Conservation (phyloP, 2,888 invertebrate species). For the Linnaemya vulpina region DNA sequence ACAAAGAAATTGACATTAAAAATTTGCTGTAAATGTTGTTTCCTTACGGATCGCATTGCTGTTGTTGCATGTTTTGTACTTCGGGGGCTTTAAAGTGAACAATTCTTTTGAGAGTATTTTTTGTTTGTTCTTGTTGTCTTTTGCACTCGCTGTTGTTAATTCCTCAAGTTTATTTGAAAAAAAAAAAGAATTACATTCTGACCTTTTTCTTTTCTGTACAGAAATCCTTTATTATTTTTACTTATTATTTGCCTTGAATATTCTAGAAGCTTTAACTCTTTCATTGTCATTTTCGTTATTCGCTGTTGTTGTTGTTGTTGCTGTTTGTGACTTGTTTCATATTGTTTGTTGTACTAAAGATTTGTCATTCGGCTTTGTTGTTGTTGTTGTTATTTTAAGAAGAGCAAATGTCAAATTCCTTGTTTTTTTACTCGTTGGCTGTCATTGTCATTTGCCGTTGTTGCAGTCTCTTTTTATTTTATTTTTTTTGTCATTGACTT, state of each 20-base stretch:
- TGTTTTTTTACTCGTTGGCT: conserved; percentile 67
- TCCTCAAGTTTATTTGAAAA: conserved; percentile 47
- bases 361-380: conserved; percentile 58
- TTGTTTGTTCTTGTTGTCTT: too few species aligned
- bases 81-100: conserved; percentile 60
- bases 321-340: conserved; percentile 42
- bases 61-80: conserved; percentile 37
- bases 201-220: conserved; percentile 52
- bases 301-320: conserved; percentile 43
- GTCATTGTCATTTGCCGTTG: conserved; percentile 70
- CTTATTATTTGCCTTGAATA: conserved; percentile 69
- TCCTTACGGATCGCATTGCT: not conserved
- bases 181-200: conserved; percentile 64
- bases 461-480: conserved; percentile 45
- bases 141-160: conserved; percentile 20
- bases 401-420: conserved; percentile 73
- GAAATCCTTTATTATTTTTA: conserved; percentile 68
- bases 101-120: conserved; percentile 41
- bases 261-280: conserved; percentile 68
- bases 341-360: conserved; percentile 57
- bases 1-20: conserved; percentile 69
- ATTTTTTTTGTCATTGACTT: conserved; percentile 70
- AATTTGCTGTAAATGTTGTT: conserved; percentile 63
- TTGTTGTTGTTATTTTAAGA: conserved; percentile 66
- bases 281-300: conserved; percentile 52